Percentiles rank a stretch among this genome's conserved stretches.
These are phyloP conservation scores for Caprella mutica DNA, from an alignment of 2,888 invertebrate genomes.

Conservation along the genomic window DNA sequence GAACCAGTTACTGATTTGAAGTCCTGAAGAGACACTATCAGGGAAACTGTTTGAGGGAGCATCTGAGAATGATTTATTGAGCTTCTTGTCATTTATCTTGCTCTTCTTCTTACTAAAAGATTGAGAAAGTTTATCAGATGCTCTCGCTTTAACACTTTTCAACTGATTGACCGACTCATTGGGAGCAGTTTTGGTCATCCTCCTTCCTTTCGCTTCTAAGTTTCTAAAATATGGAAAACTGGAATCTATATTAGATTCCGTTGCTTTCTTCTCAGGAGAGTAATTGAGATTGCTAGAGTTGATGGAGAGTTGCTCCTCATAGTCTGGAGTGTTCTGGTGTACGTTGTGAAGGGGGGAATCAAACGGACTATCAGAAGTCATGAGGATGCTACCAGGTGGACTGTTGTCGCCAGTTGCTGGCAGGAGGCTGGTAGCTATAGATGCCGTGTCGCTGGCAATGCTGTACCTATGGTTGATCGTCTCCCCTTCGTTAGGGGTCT, in stretches of 20 bases:
- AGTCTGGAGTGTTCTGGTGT: constrained; percentile 32
- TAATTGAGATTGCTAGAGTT: constrained; percentile 22
- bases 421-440: constrained; percentile 17
- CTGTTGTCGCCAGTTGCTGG: constrained; percentile 27
- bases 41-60: neutral
- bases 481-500: too few species aligned
- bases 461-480: constrained; percentile 9
- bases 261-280: neutral
- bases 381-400: constrained; percentile 26
- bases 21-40: neutral
- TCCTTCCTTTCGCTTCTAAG: neutral
- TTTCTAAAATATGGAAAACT: neutral
- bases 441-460: constrained; percentile 15
- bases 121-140: neutral
- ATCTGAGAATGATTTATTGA: neutral
- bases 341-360: constrained; percentile 28
- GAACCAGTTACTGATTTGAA: too few species aligned
- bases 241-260: neutral
- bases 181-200: neutral
- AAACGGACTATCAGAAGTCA: constrained; percentile 27
- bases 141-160: neutral
- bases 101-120: too few species aligned
- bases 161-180: too few species aligned
- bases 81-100: too few species aligned
- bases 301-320: constrained; percentile 18